phyloP scores from a whole-genome alignment of 2,113 vertebrate genomes.

The Psilopsiagon aurifrons region DNA sequence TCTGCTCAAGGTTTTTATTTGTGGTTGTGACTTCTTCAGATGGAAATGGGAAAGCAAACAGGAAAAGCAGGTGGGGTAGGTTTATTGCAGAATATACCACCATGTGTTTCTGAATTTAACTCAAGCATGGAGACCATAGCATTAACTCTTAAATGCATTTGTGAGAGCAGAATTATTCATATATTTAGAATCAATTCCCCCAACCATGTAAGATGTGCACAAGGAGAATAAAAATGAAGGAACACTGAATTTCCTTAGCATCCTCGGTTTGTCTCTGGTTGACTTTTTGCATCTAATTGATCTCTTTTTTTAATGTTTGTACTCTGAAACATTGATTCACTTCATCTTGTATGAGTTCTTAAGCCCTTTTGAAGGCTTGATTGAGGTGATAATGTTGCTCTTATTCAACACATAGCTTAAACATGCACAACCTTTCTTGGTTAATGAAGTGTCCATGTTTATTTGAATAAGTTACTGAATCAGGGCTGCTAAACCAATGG shows the following conservation, averaged over 20 bases:
- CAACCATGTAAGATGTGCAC: background rate
- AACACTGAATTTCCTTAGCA: background rate
- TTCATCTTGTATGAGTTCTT: background rate
- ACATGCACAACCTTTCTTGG: background rate
- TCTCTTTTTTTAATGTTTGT: background rate
- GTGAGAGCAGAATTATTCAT: background rate
- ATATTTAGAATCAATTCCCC: background rate
- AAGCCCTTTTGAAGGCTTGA: background rate
- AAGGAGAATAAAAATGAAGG: background rate
- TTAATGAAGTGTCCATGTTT: background rate
- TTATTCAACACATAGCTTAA: background rate
- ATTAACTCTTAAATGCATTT: background rate
- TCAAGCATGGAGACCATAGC: background rate
- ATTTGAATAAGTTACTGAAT: background rate
- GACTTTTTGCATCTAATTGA: background rate
- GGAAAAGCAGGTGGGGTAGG: background rate
- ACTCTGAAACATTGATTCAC: background rate
- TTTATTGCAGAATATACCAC: background rate
- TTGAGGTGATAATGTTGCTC: background rate
- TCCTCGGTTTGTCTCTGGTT: background rate
- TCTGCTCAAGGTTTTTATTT: background rate
- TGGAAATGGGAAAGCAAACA: background rate
- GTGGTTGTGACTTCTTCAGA: background rate
- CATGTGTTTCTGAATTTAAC: background rate
- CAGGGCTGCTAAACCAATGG: fast-evolving